Conservation (phyloP, 2,888 invertebrate genomes). For the Polydesmus complanatus region DNA sequence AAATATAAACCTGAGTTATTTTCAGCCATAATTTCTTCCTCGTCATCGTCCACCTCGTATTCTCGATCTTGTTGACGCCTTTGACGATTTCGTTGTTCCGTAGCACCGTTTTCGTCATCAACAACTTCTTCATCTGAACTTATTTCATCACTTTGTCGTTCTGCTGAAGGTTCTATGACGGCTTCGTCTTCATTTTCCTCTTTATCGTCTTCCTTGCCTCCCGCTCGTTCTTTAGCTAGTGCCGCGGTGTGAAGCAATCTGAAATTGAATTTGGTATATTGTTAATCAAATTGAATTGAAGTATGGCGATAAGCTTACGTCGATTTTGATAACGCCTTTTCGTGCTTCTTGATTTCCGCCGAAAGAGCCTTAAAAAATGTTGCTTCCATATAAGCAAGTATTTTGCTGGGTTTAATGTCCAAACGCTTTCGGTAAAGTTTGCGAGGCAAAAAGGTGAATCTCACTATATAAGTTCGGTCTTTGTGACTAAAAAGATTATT, state of each 20-base stretch:
- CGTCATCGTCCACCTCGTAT: conserved; percentile 6
- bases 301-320: not conserved
- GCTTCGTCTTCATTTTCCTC: conserved; percentile 37
- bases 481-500: conserved; percentile 23
- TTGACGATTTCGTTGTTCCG: conserved; percentile 13
- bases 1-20: no score
- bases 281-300: no score
- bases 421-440: conserved; percentile 58
- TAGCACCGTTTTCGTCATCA: conserved; percentile 8
- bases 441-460: conserved; percentile 58
- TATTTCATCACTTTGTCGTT: conserved; percentile 29
- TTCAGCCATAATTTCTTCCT: conserved; percentile 7
- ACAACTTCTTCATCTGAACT: conserved; percentile 24
- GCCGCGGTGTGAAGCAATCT: no score
- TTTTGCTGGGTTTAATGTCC: conserved; percentile 53
- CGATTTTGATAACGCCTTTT: conserved; percentile 4
- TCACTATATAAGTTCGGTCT: conserved; percentile 48
- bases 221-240: conserved; percentile 30
- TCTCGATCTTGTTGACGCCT: conserved; percentile 11
- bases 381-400: conserved; percentile 56
- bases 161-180: conserved; percentile 53
- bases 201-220: conserved; percentile 34
- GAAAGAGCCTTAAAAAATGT: conserved; percentile 28
- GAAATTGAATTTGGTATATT: not conserved
- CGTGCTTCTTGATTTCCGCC: conserved; percentile 22